Evolutionary conservation across 2,888 invertebrate genomes (phyloP), one percentile per base, ranked within the genome.

Genomic region (Byasa hedistus): DNA sequence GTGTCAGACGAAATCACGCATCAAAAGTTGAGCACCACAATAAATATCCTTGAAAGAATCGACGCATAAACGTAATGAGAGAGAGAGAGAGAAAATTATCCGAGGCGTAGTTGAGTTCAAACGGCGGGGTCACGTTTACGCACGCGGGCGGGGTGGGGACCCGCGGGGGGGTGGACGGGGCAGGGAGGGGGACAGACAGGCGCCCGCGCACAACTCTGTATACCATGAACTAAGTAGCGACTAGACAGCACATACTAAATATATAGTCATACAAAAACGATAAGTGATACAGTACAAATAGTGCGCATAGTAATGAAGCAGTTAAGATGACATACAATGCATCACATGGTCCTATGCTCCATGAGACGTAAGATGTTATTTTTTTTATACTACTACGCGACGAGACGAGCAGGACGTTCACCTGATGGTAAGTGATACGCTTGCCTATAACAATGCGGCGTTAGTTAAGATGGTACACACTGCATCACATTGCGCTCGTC

Each of bases 81-180:
- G 72, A 71, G 61, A 75, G 74, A 73, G 75, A 36, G 32, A 44
- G 17, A 44, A 44, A 15, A 44, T 44, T 19, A 75, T 76, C 55
- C 78, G 74, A 76, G 76, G 76, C 75, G 75, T 77, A 76, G 76
- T 77, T 70, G 83, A 90, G 90, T 90, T 90, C 90, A 90, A 79
- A 71, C 71, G 73, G 69, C 75, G 87, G 84, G 90, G 89, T 91
- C 89, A 89, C 85, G 86, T 89, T 91, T 90, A 90, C 90, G 91
- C 90, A 87, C 89, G 85, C 84, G 84, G 83, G 79, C 73, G 81
- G 79, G 79, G 87, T 83, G 83, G 79, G 76, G 76, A 61, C 60
- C 68, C 32, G 69, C 61, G 74, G 32, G 70, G 72, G 62, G 64
- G 69, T 74, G 73, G 71, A 1, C 21, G 5, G 51, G n/a, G 5